These are phyloP conservation scores for Pterophyllum scalare DNA, from an alignment of 2,113 vertebrate genomes.

Conservation along the genomic window DNA sequence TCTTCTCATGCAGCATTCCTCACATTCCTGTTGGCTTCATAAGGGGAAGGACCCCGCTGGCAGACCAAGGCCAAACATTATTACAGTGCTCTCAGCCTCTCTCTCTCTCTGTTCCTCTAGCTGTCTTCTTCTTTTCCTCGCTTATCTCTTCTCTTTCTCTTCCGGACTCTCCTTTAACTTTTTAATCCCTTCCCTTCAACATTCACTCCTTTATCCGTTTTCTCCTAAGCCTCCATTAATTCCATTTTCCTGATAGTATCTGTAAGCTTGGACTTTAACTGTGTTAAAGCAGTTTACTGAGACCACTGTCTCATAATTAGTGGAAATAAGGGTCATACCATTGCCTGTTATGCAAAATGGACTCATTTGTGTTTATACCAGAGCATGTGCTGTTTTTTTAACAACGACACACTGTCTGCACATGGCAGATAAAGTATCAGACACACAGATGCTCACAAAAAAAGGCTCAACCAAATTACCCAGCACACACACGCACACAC, in stretches of 20 bases:
- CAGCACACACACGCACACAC: background rate
- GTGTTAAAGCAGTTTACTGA: constrained; percentile 27
- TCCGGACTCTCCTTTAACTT: background rate
- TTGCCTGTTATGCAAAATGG: constrained; percentile 32
- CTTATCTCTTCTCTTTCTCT: background rate
- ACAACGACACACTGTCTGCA: constrained; percentile 28
- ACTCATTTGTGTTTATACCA: constrained; percentile 55
- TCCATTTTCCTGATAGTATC: constrained; percentile 13
- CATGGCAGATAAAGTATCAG: constrained; percentile 37
- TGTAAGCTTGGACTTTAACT: constrained; percentile 7
- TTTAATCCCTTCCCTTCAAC: background rate
- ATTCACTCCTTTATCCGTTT: background rate
- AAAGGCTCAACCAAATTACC: background rate
- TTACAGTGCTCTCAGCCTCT: constrained; percentile 57
- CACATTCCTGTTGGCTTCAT: constrained; percentile 79
- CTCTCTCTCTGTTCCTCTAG: constrained; percentile 18
- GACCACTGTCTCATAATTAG: constrained; percentile 42
- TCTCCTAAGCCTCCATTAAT: constrained; percentile 11
- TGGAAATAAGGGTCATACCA: constrained; percentile 52
- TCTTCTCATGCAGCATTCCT: constrained; percentile 77
- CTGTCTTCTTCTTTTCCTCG: background rate
- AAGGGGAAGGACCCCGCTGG: constrained; percentile 78
- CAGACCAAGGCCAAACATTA: constrained; percentile 76
- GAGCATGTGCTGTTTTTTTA: constrained; percentile 33
- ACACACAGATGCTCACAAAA: constrained; percentile 14